Evolutionary conservation across 1,140 invertebrate species (phyloP), one percentile per base, ranked within the genome.

Genomic region (Lamellibrachia luymesi): DNA sequence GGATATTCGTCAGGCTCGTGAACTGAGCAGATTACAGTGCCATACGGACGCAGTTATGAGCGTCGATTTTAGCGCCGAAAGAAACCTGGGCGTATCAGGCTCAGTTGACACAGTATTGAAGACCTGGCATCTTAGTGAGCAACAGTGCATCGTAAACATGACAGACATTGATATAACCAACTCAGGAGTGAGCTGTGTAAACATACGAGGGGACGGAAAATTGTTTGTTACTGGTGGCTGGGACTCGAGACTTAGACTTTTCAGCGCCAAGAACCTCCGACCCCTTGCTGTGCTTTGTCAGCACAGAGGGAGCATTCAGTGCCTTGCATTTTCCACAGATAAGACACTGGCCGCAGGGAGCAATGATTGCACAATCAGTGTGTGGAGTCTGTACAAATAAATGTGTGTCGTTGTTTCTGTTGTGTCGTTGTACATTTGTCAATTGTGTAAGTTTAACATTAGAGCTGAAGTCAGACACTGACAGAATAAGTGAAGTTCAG

Each of bases 241-340:
- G 97, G 98, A 98, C 95, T 97, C 97, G 5, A 97, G 97, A 92
- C 96, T 98, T 90, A 96, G 98, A 94, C 97, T 98, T 94, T 98
- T 97, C 95, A 98, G 98, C 6, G 98, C 97, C 97, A 98, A 98
- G 95, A 98, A 97, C 93, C 95, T 98, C 13, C 97, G 97, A 91
- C 97, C 97, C 4, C 95, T 98, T 92, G 98, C 97, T 10, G 97
- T 98, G 93, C 96, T 98, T 22, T 97, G 97, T 64, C 95, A 95
- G 92, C 96, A 96, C 93, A 94, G 93, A 91, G 94, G 94, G 64
- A 95, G 94, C 93, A 93, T 95, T 50, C 94, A 95, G 64, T 95
- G 95, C 94, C 22, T 94, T 4, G 93, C 93, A 50, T 95, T 95
- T 93, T 93, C 94, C 50, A 49, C 93, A 25, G 94, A 95, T 91